These are phyloP conservation scores for Paramuricea clavata DNA, from an alignment of 92 coral and sea anemone genomes.

Conservation along the genomic window DNA sequence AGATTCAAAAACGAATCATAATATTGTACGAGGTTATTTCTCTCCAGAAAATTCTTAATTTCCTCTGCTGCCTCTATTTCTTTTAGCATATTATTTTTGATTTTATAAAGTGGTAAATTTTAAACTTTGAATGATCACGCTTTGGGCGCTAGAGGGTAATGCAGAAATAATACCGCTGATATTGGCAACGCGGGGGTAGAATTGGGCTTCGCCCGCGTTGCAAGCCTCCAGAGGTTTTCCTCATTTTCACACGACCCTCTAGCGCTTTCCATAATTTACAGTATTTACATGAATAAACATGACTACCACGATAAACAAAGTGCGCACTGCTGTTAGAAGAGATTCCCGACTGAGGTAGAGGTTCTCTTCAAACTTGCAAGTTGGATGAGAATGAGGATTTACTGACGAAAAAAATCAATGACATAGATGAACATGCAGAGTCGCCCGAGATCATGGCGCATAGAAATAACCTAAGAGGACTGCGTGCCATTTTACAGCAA, in stretches of 20 bases:
- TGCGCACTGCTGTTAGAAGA: conserved; percentile 2
- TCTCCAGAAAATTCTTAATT: conserved; percentile 34
- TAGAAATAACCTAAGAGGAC: not conserved
- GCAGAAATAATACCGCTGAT: not conserved
- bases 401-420: not conserved
- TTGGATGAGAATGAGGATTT: conserved; percentile 13
- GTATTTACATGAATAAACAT: conserved; percentile 16
- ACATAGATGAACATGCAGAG: not conserved
- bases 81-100: not conserved
- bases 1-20: conserved; percentile 24
- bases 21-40: conserved; percentile 38
- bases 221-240: too few relatives aligned
- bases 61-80: not conserved
- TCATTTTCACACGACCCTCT: too few relatives aligned
- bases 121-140: not conserved
- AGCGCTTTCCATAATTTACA: too few relatives aligned
- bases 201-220: not conserved
- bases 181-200: not conserved
- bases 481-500: conserved; percentile 45
- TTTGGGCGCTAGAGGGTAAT: conserved; percentile 21
- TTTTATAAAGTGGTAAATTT: not conserved
- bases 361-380: conserved; percentile 2
- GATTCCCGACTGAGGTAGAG: not conserved
- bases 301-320: conserved; percentile 6
- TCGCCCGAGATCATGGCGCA: conserved; percentile 27